phyloP scores from a whole-genome alignment of 2,797 vertebrate species.

The Gymnoscopelus microlampas region DNA sequence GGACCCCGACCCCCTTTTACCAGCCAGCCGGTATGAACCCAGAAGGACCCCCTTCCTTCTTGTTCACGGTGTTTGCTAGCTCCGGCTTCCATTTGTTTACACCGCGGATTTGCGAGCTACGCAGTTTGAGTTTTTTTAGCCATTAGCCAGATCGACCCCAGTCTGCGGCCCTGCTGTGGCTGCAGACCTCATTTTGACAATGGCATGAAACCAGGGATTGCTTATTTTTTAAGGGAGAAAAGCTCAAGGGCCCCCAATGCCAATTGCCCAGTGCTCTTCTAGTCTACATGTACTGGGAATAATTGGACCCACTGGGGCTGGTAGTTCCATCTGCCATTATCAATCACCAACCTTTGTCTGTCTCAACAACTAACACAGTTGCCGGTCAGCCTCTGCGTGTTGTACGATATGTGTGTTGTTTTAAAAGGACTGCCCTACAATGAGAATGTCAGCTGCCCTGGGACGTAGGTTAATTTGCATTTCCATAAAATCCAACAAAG shows the following conservation, averaged over 20 bases:
- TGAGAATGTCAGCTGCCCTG: slow-evolving; percentile 4
- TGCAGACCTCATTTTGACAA: slow-evolving; percentile 51
- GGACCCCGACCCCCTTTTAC: background rate
- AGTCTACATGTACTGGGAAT: slow-evolving; percentile 15
- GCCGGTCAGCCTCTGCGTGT: slow-evolving; percentile 58
- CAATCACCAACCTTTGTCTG: slow-evolving; percentile 77
- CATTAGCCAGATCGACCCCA: slow-evolving; percentile 60
- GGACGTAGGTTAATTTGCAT: background rate
- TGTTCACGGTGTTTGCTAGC: slow-evolving; percentile 55
- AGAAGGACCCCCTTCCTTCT: slow-evolving; percentile 50
- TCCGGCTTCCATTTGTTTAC: slow-evolving; percentile 76
- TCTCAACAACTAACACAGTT: slow-evolving; percentile 46
- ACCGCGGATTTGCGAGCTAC: slow-evolving; percentile 79
- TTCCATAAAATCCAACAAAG: background rate
- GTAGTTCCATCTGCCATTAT: slow-evolving; percentile 68
- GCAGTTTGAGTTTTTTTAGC: slow-evolving; percentile 75
- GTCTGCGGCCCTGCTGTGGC: slow-evolving; percentile 33
- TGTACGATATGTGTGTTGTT: slow-evolving; percentile 39
- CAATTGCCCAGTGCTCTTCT: background rate
- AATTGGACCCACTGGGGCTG: slow-evolving; percentile 32
- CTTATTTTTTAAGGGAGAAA: slow-evolving; percentile 9
- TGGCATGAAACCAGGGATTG: slow-evolving; percentile 23
- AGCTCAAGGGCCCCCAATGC: background rate
- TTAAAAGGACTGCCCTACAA: slow-evolving; percentile 28
- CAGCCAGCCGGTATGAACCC: slow-evolving; percentile 12